Conservation (phyloP, 2,888 invertebrate genomes). For the Caenorhabditis sp. region DNA sequence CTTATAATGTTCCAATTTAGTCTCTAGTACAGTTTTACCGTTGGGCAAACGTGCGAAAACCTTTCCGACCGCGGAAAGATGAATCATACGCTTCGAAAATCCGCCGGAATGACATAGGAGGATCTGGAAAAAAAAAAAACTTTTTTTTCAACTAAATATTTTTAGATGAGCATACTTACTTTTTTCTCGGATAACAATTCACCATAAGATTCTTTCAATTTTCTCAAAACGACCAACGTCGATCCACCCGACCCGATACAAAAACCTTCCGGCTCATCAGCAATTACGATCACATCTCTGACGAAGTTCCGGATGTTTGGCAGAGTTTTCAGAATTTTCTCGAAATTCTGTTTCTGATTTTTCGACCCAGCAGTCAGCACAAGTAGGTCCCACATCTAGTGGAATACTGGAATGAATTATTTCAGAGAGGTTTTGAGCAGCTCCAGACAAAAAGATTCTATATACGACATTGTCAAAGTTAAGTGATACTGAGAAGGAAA, state of each 20-base stretch:
- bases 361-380: constrained; percentile 46
- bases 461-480: too few relatives aligned
- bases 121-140: constrained; percentile 43
- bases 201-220: constrained; percentile 6
- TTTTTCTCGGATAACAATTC: background rate
- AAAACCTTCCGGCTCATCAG: constrained; percentile 20
- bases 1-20: constrained; percentile 72
- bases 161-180: too few relatives aligned
- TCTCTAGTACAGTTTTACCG: constrained; percentile 68
- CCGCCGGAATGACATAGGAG: constrained; percentile 74
- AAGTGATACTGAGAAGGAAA: too few relatives aligned
- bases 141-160: too few relatives aligned
- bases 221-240: constrained; percentile 26
- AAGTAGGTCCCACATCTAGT: constrained; percentile 49
- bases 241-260: constrained; percentile 48
- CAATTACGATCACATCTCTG: constrained; percentile 16
- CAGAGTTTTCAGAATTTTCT: constrained; percentile 8
- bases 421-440: too few relatives aligned
- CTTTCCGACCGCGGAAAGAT: constrained; percentile 73
- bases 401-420: too few relatives aligned
- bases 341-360: constrained; percentile 33
- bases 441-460: too few relatives aligned
- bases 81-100: constrained; percentile 73
- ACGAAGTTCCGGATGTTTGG: constrained; percentile 1
- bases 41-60: constrained; percentile 71